These are phyloP conservation scores for Altica lythri DNA, from an alignment of 2,888 invertebrate genomes.

Conservation along the genomic window DNA sequence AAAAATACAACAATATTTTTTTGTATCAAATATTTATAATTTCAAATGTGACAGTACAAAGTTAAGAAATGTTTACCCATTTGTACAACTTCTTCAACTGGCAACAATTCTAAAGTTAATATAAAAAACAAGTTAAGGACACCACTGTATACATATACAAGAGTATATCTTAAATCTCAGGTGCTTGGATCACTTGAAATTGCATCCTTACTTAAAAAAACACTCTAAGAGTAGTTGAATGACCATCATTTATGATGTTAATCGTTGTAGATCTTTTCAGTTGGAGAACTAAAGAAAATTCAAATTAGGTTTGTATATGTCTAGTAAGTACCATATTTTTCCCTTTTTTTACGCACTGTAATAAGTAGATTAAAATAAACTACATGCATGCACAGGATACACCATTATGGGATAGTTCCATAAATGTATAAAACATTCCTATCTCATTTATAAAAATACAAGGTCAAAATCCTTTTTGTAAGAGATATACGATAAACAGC, in stretches of 20 bases:
- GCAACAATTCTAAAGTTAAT: background rate
- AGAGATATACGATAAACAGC: background rate
- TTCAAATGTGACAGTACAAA: background rate
- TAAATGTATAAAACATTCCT: too few species aligned
- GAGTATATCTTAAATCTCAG: constrained; percentile 1
- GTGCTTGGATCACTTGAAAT: background rate
- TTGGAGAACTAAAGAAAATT: constrained; percentile 5
- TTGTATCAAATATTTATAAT: background rate
- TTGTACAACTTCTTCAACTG: background rate
- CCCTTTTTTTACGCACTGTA: too few species aligned
- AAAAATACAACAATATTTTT: background rate
- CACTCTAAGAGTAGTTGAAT: background rate
- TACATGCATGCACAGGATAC: too few species aligned
- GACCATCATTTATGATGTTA: constrained; percentile 4
- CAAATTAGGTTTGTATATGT: constrained; percentile 7
- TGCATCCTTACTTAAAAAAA: constrained; percentile 4
- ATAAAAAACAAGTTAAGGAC: background rate
- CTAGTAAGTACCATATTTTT: too few species aligned
- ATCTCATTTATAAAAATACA: too few species aligned
- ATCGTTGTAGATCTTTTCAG: background rate
- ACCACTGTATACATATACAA: background rate
- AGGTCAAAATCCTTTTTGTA: constrained; percentile 1
- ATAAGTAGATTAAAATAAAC: too few species aligned
- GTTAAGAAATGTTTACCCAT: background rate
- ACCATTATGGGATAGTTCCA: too few species aligned